Percentiles rank a stretch among this genome's conserved stretches.
These are phyloP conservation scores for Chionomys nivalis DNA, from an alignment of 2,113 vertebrate genomes.

Conservation along the genomic window DNA sequence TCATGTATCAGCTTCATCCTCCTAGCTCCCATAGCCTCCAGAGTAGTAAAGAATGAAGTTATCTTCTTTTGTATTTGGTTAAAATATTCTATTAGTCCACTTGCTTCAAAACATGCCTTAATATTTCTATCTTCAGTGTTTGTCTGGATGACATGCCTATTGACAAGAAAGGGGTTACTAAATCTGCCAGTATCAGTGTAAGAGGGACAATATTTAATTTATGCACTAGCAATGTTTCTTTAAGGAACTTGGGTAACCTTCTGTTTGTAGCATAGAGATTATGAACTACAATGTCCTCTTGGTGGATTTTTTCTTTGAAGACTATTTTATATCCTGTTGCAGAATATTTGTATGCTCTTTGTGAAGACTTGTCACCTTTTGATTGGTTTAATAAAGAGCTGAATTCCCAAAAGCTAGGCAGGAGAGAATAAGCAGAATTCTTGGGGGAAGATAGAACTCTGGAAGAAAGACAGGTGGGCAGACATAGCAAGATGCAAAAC, in stretches of 20 bases:
- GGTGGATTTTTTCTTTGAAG: background rate
- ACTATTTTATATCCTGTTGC: too few relatives aligned
- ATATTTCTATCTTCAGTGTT: background rate
- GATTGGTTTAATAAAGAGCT: too few relatives aligned
- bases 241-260: too few relatives aligned
- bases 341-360: too few relatives aligned
- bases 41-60: background rate
- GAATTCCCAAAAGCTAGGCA: too few relatives aligned
- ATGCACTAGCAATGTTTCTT: background rate
- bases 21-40: background rate
- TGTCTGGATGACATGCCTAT: background rate
- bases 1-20: background rate
- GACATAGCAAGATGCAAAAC: too few relatives aligned
- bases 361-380: too few relatives aligned
- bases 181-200: background rate
- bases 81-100: background rate
- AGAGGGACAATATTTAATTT: background rate
- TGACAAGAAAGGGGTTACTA: background rate
- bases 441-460: too few relatives aligned
- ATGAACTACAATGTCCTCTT: background rate
- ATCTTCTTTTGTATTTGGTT: background rate
- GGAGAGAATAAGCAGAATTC: too few relatives aligned
- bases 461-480: too few relatives aligned
- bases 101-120: background rate
- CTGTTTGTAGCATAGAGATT: background rate